These are phyloP conservation scores for Astreopora myriophthalma DNA, from an alignment of 64 coral and sea anemone genomes.

Conservation along the genomic window DNA sequence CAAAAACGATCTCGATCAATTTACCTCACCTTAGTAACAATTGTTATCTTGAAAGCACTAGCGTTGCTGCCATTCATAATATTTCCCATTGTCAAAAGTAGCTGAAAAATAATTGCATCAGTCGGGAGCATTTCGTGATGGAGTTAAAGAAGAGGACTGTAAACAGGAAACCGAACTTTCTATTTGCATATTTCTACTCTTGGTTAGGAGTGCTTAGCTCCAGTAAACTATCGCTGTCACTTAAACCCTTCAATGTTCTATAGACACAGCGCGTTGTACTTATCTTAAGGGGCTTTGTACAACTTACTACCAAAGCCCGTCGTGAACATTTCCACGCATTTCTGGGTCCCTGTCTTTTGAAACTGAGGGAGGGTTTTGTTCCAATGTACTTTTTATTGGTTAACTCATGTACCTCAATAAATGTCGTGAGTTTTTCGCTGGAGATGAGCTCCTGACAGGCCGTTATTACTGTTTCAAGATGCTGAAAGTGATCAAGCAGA, in stretches of 20 bases:
- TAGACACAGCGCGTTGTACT: too few species aligned
- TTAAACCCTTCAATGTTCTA: too few species aligned
- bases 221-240: too few species aligned
- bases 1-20: background rate
- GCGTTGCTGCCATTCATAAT: slow-evolving; percentile 22
- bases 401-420: background rate
- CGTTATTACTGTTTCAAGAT: slow-evolving; percentile 24
- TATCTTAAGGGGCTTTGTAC: too few species aligned
- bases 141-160: too few species aligned
- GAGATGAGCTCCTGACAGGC: slow-evolving; percentile 20
- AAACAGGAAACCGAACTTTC: too few species aligned
- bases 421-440: slow-evolving; percentile 23
- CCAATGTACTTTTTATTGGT: background rate
- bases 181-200: too few species aligned
- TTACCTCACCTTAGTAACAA: slow-evolving; percentile 28
- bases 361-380: background rate
- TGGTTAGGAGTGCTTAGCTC: too few species aligned
- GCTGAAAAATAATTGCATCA: background rate
- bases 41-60: slow-evolving; percentile 35
- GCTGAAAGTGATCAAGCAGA: background rate
- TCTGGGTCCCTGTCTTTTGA: background rate
- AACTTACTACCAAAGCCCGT: too few species aligned
- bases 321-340: background rate
- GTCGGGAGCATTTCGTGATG: too few species aligned
- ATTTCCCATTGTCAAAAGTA: slow-evolving; percentile 25